Base-by-base conservation (phyloP, 2,888 invertebrate genomes). In the Lathronympha strigana region DNA sequence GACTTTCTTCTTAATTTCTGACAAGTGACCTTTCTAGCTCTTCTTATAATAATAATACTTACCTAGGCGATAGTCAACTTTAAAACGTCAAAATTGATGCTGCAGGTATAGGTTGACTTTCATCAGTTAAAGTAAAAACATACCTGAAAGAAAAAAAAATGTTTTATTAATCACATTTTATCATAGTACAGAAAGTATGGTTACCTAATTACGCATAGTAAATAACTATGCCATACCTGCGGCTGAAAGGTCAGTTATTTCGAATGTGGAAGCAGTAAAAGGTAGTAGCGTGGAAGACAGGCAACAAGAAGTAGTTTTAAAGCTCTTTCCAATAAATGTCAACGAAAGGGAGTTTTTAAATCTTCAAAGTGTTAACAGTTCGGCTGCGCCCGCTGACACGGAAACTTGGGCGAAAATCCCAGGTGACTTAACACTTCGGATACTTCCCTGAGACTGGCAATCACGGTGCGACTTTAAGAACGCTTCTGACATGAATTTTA, bases 391-490 rank as follows among this genome's bases (percentile, higher is more conserved):
- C 69, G 76, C 69, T 72, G 72, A 74, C 71, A 68, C 67, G 72
- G 71, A 74, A 82, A 79, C 72, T 81, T 78, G 68, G 68, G 69
- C 66, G 73, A 75, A 79, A 80, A 78, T 80, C 79, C 72, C 66
- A 67, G 74, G 76, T 73, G 77, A 80, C 73, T 78, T 79, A 73
- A 74, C 71, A 71, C 70, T 68, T 72, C 54, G 67, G 67, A 54
- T 60, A 71, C 71, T 60, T 57, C 61, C 31, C 47, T 28, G 53
- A 28, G 53, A 45, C 60, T 53, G 66, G 60, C 66, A 66, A 66
- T 66, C 66, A 66, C 54, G 60, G 28, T 43, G 51, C 51, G 66
- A 66, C 61, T 66, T 61, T 49, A 58, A 60, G 54, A 51, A 43
- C 50, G 67, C 55, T 54, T 49, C 61, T 60, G 61, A 55, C 63